Evolutionary conservation across 53 echinoderm and acorn worm species (phyloP), one percentile per base, ranked within the genome.

Genomic region (Holothuria scabra): DNA sequence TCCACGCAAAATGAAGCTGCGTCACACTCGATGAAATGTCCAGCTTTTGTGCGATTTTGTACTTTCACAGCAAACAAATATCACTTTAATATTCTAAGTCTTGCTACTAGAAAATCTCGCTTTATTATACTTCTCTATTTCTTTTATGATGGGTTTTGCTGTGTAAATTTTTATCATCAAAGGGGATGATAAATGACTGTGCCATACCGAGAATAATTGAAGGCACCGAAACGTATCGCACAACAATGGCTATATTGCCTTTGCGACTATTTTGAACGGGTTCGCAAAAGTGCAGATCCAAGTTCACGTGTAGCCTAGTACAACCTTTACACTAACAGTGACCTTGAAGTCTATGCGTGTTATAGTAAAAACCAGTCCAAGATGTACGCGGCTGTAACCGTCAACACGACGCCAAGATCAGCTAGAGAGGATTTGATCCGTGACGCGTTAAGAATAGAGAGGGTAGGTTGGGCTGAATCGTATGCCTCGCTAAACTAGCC

Each of bases 391-490:
- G 72, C 44, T 38, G 38, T 46, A 46, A 72, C 46, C 72, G 72
- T 72, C 72, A 72, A 72, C 72, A 44, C 72, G 72, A 72, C 72
- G 72, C 72, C 72, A 72, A 23, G 25, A 37, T 52, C 48, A 44
- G 72, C 44, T 72, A 25, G 14, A 38, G 48, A 72, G 72, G 72
- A 72, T 72, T 12, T 72, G 72, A 72, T 44, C 72, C 72, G 72
- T 72, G 48, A 72, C 72, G 72, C 72, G 72, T 46, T 72, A 72
- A 72, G 44, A 72, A 72, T 52, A 52, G 52, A 72, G 49, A 72
- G 72, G 72, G 72, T 72, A 72, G 72, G 72, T 25, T 72, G 48
- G 46, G 72, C 72, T 72, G 31, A 33, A 41, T 32, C 46, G 72
- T 29, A 72, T 72, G 72, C 72, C 44, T 72, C 46, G 46, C 72